Evolutionary conservation across 1,140 invertebrate species (phyloP), one percentile per base, ranked within the genome.

Genomic region (Drosophila pruinosa): DNA sequence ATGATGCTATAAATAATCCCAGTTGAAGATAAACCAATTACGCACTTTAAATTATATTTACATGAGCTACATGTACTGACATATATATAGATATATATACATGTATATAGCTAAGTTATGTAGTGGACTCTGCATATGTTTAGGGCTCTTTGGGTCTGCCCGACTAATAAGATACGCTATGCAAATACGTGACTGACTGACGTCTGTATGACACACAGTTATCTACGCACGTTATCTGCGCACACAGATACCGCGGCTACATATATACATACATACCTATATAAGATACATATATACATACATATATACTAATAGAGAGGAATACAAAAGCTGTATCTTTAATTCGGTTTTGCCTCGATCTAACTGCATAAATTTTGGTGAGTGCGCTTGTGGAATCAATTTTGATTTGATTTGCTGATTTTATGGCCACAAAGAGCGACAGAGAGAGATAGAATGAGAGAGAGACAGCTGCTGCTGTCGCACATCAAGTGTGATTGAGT

Each of bases 361-460:
- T 78, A 74, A 78, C 67, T 64, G 78, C 67, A 82, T 63, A 47
- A 82, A 88, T 86, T n/a, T 81, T 67, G 5, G 41, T 3, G 47
- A 38, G 54, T 62, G 36, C 43, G 53, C 53, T 88, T 81, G 78
- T 64, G 82, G 82, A 86, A 86, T 86, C 48, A 57, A 70, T 78
- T 78, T 78, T 54, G 28, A 86, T 86, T 86, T 86, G 81, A 78
- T 86, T 86, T 86, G 82, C 81, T 86, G 82, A 86, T 86, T 86
- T 80, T 50, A 36, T 74, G 57, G 68, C 65, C 58, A 22, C 15
- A 24, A 21, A 50, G 31, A 36, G n/a, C 56, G 34, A 53, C 12
- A 58, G 0, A 34, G 4, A 39, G 7, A 24, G 26, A 39, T 36
- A 28, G 24, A 19, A 5, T 22, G 3, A 28, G n/a, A 58, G n/a